Percentiles rank a stretch among this genome's conserved stretches.
Evolutionary conservation across 1,140 invertebrate genomes (phyloP).

Genomic region (Planococcus citri): DNA sequence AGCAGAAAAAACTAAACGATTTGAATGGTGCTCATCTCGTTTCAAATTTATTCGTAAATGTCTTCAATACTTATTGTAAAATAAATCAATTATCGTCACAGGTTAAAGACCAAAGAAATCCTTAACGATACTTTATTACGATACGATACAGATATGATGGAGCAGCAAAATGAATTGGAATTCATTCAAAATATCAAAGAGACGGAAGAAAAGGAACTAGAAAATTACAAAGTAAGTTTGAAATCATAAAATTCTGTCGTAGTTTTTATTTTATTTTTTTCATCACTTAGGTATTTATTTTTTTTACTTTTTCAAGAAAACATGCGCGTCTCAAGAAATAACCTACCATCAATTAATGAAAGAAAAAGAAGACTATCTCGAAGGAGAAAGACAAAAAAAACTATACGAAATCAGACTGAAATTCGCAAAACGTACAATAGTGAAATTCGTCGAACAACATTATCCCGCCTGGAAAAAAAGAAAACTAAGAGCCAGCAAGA

Average conservation of each 20-base stretch:
- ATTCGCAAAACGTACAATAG: slow-evolving; percentile 13
- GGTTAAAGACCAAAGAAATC: background rate
- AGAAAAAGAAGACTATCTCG: slow-evolving; percentile 14
- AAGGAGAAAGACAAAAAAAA: background rate
- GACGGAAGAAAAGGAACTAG: background rate
- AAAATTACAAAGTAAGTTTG: background rate
- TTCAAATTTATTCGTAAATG: no score
- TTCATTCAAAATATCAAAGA: background rate
- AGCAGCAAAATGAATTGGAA: slow-evolving; percentile 2
- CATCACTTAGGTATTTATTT: background rate
- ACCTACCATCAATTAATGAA: background rate
- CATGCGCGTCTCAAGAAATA: background rate
- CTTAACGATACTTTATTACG: background rate
- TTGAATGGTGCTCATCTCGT: background rate
- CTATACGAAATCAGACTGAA: background rate
- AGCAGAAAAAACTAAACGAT: background rate
- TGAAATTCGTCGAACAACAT: slow-evolving; percentile 8
- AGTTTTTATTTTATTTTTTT: background rate
- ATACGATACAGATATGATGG: slow-evolving; percentile 4
- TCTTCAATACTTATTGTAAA: no score
- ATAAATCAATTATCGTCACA: background rate
- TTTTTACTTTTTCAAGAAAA: background rate
- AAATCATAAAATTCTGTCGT: background rate
- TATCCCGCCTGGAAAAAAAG: slow-evolving; percentile 6
- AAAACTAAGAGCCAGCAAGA: background rate